Conservation (phyloP, 2,113 vertebrate species). For the Thymallus thymallus region DNA sequence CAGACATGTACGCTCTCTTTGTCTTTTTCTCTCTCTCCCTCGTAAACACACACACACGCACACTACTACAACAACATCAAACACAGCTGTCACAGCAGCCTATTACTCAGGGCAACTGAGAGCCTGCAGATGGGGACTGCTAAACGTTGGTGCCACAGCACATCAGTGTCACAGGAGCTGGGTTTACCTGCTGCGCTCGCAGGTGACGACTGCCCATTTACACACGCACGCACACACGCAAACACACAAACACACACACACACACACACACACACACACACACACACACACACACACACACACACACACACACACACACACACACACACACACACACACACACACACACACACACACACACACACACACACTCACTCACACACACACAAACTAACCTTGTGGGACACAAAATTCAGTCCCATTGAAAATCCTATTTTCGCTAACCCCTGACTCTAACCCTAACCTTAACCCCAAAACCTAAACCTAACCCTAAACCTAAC, state of each 20-base stretch:
- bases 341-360: neutral
- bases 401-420: no score
- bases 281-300: constrained; percentile 12
- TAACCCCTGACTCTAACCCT: no score
- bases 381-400: neutral
- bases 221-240: constrained; percentile 17
- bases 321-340: constrained; percentile 18
- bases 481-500: no score
- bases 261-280: neutral
- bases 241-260: constrained; percentile 21
- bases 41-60: constrained; percentile 8
- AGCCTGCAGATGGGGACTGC: constrained; percentile 65
- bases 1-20: neutral
- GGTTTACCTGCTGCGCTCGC: constrained; percentile 65
- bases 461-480: no score
- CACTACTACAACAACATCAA: constrained; percentile 54
- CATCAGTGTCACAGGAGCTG: constrained; percentile 58
- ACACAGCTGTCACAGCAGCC: constrained; percentile 67
- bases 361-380: constrained; percentile 10
- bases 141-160: constrained; percentile 71
- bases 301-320: constrained; percentile 8
- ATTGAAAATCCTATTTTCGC: no score
- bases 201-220: constrained; percentile 59
- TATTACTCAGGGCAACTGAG: constrained; percentile 62
- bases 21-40: neutral